phyloP scores from a whole-genome alignment of 1,140 invertebrate genomes.

The Magallana ariakensis region DNA sequence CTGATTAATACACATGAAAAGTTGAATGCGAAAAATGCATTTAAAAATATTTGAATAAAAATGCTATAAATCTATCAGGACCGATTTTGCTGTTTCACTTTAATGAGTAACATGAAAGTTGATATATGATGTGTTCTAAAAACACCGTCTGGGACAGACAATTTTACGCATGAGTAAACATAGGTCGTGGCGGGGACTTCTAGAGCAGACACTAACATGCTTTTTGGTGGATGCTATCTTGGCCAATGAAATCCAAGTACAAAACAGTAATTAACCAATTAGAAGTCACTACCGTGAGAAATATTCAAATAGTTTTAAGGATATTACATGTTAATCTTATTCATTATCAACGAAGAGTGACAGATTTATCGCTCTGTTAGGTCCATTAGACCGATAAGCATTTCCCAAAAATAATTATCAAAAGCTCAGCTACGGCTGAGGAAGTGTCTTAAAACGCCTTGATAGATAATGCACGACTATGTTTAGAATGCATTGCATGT shows the following conservation, averaged over 20 bases:
- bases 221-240: neutral
- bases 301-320: conserved; percentile 13
- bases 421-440: neutral
- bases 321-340: conserved; percentile 28
- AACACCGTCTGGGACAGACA: neutral
- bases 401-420: conserved; percentile 18
- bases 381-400: neutral
- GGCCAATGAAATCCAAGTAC: neutral
- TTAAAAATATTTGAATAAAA: too few species aligned
- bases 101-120: neutral
- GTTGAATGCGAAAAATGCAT: too few species aligned
- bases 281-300: neutral
- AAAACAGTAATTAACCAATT: neutral
- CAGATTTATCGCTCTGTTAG: conserved; percentile 19
- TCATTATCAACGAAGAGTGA: neutral
- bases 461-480: conserved; percentile 1
- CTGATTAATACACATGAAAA: too few species aligned
- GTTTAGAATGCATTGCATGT: neutral
- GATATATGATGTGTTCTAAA: conserved; percentile 11
- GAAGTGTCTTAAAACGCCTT: neutral
- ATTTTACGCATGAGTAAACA: conserved; percentile 27
- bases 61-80: too few species aligned
- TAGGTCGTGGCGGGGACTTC: conserved; percentile 3
- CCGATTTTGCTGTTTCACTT: neutral
- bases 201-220: neutral